Conservation (phyloP, 2,888 invertebrate species). For the Prosopocoilus inquinatus region DNA sequence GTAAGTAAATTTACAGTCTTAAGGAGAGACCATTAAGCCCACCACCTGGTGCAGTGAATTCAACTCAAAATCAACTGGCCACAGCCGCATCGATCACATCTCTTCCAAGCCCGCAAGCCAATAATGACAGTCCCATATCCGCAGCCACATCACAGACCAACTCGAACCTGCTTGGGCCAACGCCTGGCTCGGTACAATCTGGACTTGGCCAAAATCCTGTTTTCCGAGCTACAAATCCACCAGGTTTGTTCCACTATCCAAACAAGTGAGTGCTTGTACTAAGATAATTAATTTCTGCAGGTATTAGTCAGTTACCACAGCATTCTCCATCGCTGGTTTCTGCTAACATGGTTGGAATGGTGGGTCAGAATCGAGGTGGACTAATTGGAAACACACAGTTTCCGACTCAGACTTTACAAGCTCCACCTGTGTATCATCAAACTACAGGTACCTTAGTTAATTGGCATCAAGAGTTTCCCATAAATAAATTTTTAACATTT, state of each 20-base stretch:
- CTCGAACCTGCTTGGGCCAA: slow-evolving; percentile 44
- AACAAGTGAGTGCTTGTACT: background rate
- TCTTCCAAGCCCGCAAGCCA: slow-evolving; percentile 56
- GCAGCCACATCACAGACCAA: slow-evolving; percentile 44
- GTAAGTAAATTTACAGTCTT: slow-evolving; percentile 45
- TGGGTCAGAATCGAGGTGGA: slow-evolving; percentile 32
- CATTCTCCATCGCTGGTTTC: slow-evolving; percentile 26
- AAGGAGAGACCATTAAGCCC: slow-evolving; percentile 71
- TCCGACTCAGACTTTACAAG: slow-evolving; percentile 45
- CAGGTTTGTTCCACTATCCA: slow-evolving; percentile 27
- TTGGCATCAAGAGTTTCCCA: too few relatives aligned
- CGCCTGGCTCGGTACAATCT: slow-evolving; percentile 38
- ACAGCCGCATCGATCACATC: slow-evolving; percentile 47
- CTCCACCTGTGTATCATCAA: slow-evolving; percentile 54
- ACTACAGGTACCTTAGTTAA: slow-evolving; percentile 7
- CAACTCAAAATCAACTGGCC: slow-evolving; percentile 45
- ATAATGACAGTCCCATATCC: slow-evolving; percentile 56
- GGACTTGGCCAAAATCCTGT: slow-evolving; percentile 47
- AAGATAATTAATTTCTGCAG: slow-evolving; percentile 14
- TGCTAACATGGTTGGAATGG: slow-evolving; percentile 39
- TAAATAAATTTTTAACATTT: too few relatives aligned
- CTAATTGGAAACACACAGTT: slow-evolving; percentile 34
- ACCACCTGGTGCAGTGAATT: slow-evolving; percentile 45
- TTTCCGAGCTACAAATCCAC: slow-evolving; percentile 44
- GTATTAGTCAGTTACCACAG: slow-evolving; percentile 32